Percentiles rank a stretch among this genome's conserved stretches.
phyloP scores from a whole-genome alignment of 2,797 vertebrate species.

The Oryzias sinensis region DNA sequence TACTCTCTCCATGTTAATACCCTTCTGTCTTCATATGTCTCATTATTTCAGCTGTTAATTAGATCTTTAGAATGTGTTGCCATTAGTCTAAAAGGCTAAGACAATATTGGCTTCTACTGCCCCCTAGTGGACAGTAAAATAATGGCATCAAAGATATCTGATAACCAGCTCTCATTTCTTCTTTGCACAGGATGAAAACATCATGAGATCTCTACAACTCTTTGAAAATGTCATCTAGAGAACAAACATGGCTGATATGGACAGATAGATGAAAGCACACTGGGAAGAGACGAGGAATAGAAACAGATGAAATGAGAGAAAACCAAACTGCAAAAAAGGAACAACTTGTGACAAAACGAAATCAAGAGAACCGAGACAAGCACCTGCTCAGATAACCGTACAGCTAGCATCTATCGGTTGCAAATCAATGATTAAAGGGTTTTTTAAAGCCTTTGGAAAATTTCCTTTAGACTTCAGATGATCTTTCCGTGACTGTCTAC shows the following conservation, averaged over 20 bases:
- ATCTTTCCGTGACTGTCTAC: slow-evolving; percentile 36
- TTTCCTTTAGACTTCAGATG: slow-evolving; percentile 34
- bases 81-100: slow-evolving; percentile 3
- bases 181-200: slow-evolving; percentile 91
- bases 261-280: slow-evolving; percentile 7
- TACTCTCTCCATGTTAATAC: background rate
- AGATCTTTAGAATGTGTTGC: slow-evolving; percentile 12
- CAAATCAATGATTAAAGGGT: slow-evolving; percentile 28
- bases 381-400: slow-evolving; percentile 30
- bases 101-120: slow-evolving; percentile 36
- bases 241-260: slow-evolving; percentile 2
- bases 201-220: slow-evolving; percentile 97
- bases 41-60: slow-evolving; percentile 31
- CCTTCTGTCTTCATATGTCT: slow-evolving; percentile 8
- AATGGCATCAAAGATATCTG: slow-evolving; percentile 36
- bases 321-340: slow-evolving; percentile 16
- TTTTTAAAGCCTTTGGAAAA: slow-evolving; percentile 28
- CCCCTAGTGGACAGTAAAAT: slow-evolving; percentile 52
- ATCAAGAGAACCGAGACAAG: slow-evolving; percentile 28
- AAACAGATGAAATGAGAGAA: slow-evolving; percentile 1
- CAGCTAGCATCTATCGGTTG: slow-evolving; percentile 31
- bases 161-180: slow-evolving; percentile 17
- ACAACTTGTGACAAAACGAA: slow-evolving; percentile 7
- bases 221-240: slow-evolving; percentile 97
- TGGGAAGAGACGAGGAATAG: slow-evolving; percentile 5